Evolutionary conservation across 2,797 vertebrate species (phyloP), one percentile per base, ranked within the genome.

Genomic region (Otus scops): DNA sequence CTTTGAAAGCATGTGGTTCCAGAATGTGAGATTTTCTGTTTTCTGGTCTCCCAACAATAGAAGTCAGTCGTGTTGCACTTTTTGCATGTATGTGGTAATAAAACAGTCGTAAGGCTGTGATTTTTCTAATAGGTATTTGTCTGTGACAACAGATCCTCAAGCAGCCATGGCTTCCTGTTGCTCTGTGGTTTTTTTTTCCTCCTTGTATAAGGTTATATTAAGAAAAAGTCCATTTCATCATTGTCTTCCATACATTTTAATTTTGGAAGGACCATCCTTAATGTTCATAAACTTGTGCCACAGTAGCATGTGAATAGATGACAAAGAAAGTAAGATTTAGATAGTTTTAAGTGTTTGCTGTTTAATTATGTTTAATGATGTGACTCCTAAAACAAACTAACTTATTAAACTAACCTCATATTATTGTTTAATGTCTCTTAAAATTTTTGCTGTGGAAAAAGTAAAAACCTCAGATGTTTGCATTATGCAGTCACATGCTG

Each of bases 311-410:
- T 61, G 50, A 91, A 32, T 16, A 59, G 85, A 22, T 48, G 74
- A 79, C 14, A 56, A 50, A 75, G 54, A 30, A 69, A 79, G 13
- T 18, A 79, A 85, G 67, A 77, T 61, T 15, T 19, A 34, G 8
- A 24, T 10, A 10, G 26, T 81, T 88, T 38, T 12, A 23, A 34
- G 41, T 70, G 38, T 39, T 77, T 20, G 8, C 21, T 50, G 23
- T 39, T 57, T 41, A 88, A 79, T 71, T 61, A 56, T 48, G 10
- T 30, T 43, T 51, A 24, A 54, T 48, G 78, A 74, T 32, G 45
- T 84, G 64, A 64, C 68, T 81, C 69, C 64, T 85, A 59, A 85
- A 93, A 20, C 48, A 80, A 85, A 57, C 51, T 51, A 91, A 73
- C 50, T 59, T 28, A 20, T 50, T 81, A 39, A 95, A 57, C 47